Percentiles rank a stretch among this genome's conserved stretches.
Conservation (phyloP, 1,140 invertebrate genomes). For the Penaeus vannamei region DNA sequence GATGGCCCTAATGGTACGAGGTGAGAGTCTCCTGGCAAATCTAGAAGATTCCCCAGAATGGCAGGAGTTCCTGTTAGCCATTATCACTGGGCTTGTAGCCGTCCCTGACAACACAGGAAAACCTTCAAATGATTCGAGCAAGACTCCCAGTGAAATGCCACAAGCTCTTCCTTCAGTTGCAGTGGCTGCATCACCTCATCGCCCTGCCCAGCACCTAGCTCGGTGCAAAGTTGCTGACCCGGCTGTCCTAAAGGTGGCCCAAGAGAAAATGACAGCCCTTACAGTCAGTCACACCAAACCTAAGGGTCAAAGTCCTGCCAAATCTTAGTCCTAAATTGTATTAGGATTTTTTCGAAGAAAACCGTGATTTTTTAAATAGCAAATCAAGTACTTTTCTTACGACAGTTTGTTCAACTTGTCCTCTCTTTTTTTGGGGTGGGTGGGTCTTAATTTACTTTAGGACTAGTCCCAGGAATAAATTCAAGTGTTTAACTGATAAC, state of each 20-base stretch:
- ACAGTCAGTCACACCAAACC: conserved; percentile 29
- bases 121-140: conserved; percentile 38
- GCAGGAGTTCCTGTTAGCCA: conserved; percentile 43
- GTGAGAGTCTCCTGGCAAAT: conserved; percentile 32
- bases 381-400: too few species aligned
- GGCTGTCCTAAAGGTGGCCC: conserved; percentile 30
- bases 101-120: neutral
- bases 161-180: conserved; percentile 56
- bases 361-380: conserved; percentile 5
- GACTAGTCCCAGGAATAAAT: too few species aligned
- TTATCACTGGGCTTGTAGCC: conserved; percentile 35
- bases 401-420: too few species aligned
- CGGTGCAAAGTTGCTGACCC: conserved; percentile 39
- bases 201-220: conserved; percentile 46
- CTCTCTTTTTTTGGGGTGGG: too few species aligned
- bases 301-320: conserved; percentile 52
- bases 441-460: too few species aligned
- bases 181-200: conserved; percentile 52
- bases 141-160: conserved; percentile 41
- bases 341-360: conserved; percentile 7
- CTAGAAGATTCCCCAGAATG: conserved; percentile 28
- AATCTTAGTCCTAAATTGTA: conserved; percentile 37
- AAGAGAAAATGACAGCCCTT: conserved; percentile 45
- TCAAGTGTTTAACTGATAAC: neutral
- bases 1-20: conserved; percentile 54